Evolutionary conservation across 92 coral and sea anemone species (phyloP).

Genomic region (Paramuricea clavata): DNA sequence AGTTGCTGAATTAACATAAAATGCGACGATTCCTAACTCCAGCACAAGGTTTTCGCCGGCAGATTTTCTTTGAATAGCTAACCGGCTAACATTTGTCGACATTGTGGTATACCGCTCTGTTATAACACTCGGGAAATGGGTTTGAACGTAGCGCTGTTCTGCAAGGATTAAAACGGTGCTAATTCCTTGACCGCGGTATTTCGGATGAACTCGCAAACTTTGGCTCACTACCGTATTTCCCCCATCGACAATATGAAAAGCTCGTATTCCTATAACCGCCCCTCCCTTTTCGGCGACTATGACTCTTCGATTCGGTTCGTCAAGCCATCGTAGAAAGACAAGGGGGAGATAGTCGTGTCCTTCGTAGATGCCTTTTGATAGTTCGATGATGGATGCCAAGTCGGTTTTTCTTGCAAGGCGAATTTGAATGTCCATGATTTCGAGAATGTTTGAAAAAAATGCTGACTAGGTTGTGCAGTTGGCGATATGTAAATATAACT

Average conservation of each 20-base stretch:
- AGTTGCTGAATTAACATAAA: constrained; percentile 57
- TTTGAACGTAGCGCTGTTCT: constrained; percentile 77
- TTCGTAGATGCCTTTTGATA: constrained; percentile 87
- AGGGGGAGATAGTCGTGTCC: constrained; percentile 96
- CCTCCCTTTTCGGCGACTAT: constrained; percentile 84
- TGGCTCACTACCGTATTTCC: constrained; percentile 91
- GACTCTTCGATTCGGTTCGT: constrained; percentile 70
- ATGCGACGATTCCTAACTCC: constrained; percentile 89
- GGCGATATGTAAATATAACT: not conserved
- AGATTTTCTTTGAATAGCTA: constrained; percentile 87
- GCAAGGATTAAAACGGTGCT: constrained; percentile 82
- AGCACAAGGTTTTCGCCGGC: constrained; percentile 83
- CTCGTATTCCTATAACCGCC: constrained; percentile 85
- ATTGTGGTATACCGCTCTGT: constrained; percentile 97
- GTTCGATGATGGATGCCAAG: constrained; percentile 75
- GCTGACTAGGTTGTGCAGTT: too few species aligned
- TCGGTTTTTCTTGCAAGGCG: constrained; percentile 79
- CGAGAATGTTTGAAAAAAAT: too few species aligned
- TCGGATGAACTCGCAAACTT: constrained; percentile 90
- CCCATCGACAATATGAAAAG: constrained; percentile 86
- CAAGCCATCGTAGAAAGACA: constrained; percentile 83
- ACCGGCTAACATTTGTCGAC: constrained; percentile 91
- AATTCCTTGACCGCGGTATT: constrained; percentile 87
- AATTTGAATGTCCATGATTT: constrained; percentile 79
- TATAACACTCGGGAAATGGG: constrained; percentile 73